Conservation (phyloP, 2,113 vertebrate species). For the Australoheros scitulus region DNA sequence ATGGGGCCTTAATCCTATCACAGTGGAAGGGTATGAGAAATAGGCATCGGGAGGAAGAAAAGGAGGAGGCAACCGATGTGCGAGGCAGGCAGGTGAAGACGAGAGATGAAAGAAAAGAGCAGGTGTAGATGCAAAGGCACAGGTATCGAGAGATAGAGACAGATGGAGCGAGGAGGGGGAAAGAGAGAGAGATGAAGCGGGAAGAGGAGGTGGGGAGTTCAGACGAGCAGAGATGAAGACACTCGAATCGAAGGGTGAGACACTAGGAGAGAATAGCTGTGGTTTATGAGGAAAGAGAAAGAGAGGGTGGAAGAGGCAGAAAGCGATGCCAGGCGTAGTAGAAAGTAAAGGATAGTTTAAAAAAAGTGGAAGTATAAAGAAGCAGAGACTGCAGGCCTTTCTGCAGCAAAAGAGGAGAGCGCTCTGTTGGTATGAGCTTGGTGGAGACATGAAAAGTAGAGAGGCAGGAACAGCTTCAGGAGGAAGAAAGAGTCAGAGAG, state of each 20-base stretch:
- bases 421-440: slow-evolving; percentile 5
- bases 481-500: not conserved
- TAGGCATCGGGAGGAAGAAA: not conserved
- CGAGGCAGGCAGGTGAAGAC: slow-evolving; percentile 34
- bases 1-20: slow-evolving; percentile 40
- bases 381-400: slow-evolving; percentile 18
- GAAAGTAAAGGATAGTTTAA: not conserved
- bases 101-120: slow-evolving; percentile 61
- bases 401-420: not conserved
- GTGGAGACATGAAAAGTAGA: slow-evolving; percentile 14
- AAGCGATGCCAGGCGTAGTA: not conserved
- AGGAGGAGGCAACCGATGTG: slow-evolving; percentile 1
- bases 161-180: slow-evolving; percentile 34
- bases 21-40: not conserved
- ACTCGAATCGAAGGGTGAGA: not conserved
- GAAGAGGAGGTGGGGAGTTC: slow-evolving; percentile 18
- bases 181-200: not conserved
- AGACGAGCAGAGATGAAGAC: slow-evolving; percentile 24
- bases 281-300: not conserved
- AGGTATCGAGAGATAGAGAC: slow-evolving; percentile 40
- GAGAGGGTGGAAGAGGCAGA: not conserved
- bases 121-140: slow-evolving; percentile 47
- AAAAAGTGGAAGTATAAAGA: slow-evolving; percentile 1
- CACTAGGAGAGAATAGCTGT: slow-evolving; percentile 1
- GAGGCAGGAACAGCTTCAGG: slow-evolving; percentile 15